Evolutionary conservation across 2,797 vertebrate genomes (phyloP).

Genomic region (Gallinago stenura): DNA sequence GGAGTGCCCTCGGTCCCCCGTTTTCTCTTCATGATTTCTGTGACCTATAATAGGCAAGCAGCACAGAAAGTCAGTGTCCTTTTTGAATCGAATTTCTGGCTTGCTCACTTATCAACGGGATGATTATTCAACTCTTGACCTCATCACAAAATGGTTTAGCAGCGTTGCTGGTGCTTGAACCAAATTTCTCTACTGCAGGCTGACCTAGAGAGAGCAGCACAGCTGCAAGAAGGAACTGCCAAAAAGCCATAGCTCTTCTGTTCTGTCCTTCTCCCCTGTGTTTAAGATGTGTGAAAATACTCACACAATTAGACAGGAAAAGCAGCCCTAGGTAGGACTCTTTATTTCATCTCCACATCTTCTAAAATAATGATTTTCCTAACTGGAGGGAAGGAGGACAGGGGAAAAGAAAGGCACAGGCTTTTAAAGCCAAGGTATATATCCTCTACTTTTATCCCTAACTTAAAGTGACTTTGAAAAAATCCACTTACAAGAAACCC

Average conservation of each 20-base stretch:
- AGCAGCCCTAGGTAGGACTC: conserved; percentile 36
- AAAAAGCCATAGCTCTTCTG: conserved; percentile 47
- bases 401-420: conserved; percentile 22
- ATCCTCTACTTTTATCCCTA: conserved; percentile 32
- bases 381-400: conserved; percentile 34
- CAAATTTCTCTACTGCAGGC: conserved; percentile 23
- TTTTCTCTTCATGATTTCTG: neutral
- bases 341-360: conserved; percentile 55
- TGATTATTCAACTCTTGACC: conserved; percentile 64
- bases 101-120: conserved; percentile 16
- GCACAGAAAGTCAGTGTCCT: conserved; percentile 35
- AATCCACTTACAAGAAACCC: neutral
- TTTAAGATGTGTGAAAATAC: conserved; percentile 52
- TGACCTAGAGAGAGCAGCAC: conserved; percentile 45
- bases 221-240: conserved; percentile 60
- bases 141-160: conserved; percentile 57
- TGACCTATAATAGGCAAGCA: conserved; percentile 62
- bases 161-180: conserved; percentile 40
- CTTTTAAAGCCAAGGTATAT: conserved; percentile 27
- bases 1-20: neutral
- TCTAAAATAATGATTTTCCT: conserved; percentile 63
- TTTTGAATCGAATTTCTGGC: conserved; percentile 60
- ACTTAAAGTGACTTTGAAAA: conserved; percentile 24
- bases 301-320: conserved; percentile 51
- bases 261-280: conserved; percentile 44